These are phyloP conservation scores for Myotis yumanensis DNA, from an alignment of 2,113 vertebrate species.

Conservation along the genomic window DNA sequence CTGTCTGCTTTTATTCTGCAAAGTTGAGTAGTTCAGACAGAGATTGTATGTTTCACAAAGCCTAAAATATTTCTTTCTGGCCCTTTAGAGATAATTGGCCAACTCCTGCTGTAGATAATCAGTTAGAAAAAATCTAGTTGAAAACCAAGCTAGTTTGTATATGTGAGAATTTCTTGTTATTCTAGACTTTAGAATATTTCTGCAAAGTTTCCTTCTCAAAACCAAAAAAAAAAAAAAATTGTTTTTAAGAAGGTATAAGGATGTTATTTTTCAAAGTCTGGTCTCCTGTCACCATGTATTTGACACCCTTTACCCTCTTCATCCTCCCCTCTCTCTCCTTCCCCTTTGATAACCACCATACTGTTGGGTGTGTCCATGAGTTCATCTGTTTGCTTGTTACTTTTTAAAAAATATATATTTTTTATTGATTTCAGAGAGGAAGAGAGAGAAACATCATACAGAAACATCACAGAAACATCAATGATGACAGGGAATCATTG, in stretches of 20 bases:
- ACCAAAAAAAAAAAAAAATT: neutral
- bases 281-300: neutral
- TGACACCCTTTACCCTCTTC: neutral
- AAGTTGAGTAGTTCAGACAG: neutral
- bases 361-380: neutral
- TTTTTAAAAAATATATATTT: neutral
- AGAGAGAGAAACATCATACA: too few species aligned
- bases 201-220: slow-evolving; percentile 15
- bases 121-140: slow-evolving; percentile 41
- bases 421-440: too few species aligned
- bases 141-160: neutral
- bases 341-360: neutral
- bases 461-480: too few species aligned
- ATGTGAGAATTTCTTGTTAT: neutral
- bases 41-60: too few species aligned
- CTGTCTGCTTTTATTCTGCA: neutral
- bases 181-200: slow-evolving; percentile 36
- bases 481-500: too few species aligned
- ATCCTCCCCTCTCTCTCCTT: too few species aligned
- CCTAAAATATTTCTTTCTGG: slow-evolving; percentile 34
- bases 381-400: neutral
- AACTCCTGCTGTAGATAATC: neutral
- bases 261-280: neutral
- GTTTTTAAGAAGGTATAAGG: neutral
- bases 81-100: neutral